These are phyloP conservation scores for Casuarius casuarius DNA, from an alignment of 2,113 vertebrate species.

Conservation along the genomic window DNA sequence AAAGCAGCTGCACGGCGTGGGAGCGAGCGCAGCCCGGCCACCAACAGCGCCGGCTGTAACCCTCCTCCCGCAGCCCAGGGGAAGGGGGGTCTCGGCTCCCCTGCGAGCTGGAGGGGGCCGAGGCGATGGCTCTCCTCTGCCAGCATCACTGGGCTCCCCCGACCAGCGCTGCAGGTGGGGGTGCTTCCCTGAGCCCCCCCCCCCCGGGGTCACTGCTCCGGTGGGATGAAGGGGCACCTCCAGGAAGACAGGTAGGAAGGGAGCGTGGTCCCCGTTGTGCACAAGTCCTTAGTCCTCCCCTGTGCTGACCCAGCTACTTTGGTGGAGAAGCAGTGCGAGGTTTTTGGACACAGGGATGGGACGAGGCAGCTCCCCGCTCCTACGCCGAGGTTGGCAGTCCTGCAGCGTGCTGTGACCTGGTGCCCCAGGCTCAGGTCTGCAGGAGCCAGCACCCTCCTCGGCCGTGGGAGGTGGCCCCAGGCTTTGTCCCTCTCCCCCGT, in stretches of 20 bases:
- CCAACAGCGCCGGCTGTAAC: neutral
- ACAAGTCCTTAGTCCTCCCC: too few species aligned
- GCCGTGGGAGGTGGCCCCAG: too few species aligned
- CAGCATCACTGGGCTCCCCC: neutral
- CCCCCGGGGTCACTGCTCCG: too few species aligned
- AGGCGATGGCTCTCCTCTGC: neutral
- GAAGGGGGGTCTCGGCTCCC: too few species aligned
- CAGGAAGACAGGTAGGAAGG: too few species aligned
- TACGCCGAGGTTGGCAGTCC: neutral
- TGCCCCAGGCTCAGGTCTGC: neutral
- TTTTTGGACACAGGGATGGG: fast-evolving
- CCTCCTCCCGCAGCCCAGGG: neutral
- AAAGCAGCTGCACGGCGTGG: constrained; percentile 7
- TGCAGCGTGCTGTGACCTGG: neutral
- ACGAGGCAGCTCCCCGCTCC: neutral
- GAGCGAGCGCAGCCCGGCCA: neutral
- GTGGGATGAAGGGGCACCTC: too few species aligned
- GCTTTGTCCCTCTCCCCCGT: neutral
- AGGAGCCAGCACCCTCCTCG: neutral
- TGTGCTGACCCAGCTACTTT: too few species aligned
- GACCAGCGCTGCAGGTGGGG: fast-evolving
- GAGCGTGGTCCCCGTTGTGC: too few species aligned
- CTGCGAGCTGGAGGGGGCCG: too few species aligned
- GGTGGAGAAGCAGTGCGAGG: fast-evolving
- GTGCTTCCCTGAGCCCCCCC: neutral